Evolutionary conservation across 2,888 invertebrate species (phyloP).

Genomic region (Dolichomitus sp.): DNA sequence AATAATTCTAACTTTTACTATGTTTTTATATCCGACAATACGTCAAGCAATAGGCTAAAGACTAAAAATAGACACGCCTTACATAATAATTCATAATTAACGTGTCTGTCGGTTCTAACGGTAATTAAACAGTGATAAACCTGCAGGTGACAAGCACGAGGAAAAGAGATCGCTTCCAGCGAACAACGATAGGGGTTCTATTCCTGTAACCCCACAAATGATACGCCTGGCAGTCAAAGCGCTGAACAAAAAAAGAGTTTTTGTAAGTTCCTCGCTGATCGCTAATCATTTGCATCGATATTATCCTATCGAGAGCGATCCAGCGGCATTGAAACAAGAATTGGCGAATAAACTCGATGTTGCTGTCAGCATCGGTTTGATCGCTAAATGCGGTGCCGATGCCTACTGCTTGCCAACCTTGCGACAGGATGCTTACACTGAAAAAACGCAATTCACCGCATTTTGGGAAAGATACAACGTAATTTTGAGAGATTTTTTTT

Average conservation of each 20-base stretch:
- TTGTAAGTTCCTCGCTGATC: conserved; percentile 74
- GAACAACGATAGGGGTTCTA: conserved; percentile 21
- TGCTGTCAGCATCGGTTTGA: conserved; percentile 76
- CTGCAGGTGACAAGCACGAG: background rate
- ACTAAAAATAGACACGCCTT: background rate
- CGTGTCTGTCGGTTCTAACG: background rate
- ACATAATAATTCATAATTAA: background rate
- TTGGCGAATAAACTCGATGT: conserved; percentile 73
- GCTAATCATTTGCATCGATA: conserved; percentile 70
- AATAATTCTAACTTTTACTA: background rate
- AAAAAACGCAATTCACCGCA: conserved; percentile 69
- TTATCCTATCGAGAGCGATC: conserved; percentile 75
- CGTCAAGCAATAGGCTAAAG: background rate
- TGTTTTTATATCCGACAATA: background rate
- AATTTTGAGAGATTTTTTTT: conserved; percentile 19
- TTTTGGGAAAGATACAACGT: conserved; percentile 77
- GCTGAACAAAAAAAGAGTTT: conserved; percentile 72
- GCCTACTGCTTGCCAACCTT: conserved; percentile 76
- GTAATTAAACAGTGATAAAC: background rate
- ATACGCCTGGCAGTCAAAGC: conserved; percentile 74
- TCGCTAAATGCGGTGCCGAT: conserved; percentile 71
- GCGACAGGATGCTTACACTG: conserved; percentile 71
- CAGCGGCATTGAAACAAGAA: conserved; percentile 69
- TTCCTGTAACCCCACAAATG: conserved; percentile 76
- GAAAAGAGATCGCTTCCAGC: background rate